phyloP scores from a whole-genome alignment of 1,140 invertebrate genomes.

The Apis dorsata region DNA sequence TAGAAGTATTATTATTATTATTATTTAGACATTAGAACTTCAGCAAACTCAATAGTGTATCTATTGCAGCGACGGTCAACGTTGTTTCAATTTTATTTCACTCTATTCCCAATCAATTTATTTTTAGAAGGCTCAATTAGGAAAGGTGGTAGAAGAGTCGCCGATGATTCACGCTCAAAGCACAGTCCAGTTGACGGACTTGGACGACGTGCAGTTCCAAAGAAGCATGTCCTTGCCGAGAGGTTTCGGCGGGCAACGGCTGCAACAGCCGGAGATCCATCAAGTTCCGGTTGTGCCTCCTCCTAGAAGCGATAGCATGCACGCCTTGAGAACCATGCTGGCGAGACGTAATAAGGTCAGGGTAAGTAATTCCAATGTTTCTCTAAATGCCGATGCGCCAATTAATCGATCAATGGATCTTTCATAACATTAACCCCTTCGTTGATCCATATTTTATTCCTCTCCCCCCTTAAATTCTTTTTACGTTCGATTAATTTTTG shows the following conservation, averaged over 20 bases:
- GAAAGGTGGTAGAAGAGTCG: constrained; percentile 72
- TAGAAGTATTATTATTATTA: neutral
- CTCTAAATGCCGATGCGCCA: neutral
- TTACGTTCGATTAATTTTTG: neutral
- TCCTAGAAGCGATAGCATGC: constrained; percentile 78
- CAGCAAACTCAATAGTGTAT: too few relatives aligned
- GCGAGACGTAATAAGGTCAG: constrained; percentile 73
- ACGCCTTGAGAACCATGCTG: constrained; percentile 76
- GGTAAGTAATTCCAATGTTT: constrained; percentile 60
- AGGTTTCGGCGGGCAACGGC: constrained; percentile 76
- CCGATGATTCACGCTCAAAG: constrained; percentile 73
- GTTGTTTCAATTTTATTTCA: neutral
- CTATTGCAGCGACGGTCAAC: neutral
- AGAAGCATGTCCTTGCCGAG: constrained; percentile 79
- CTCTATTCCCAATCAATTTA: constrained; percentile 35
- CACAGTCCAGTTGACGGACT: constrained; percentile 70
- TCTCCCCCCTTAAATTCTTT: too few relatives aligned
- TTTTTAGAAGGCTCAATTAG: constrained; percentile 70
- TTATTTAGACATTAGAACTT: too few relatives aligned
- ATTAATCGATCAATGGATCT: neutral
- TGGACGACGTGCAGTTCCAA: constrained; percentile 75
- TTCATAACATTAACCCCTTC: neutral
- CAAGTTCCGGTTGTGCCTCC: constrained; percentile 75
- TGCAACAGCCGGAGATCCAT: constrained; percentile 63
- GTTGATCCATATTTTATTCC: neutral